Evolutionary conservation across 2,888 invertebrate genomes (phyloP), one percentile per base, ranked within the genome.

Genomic region (Hipparchia sbordonii): DNA sequence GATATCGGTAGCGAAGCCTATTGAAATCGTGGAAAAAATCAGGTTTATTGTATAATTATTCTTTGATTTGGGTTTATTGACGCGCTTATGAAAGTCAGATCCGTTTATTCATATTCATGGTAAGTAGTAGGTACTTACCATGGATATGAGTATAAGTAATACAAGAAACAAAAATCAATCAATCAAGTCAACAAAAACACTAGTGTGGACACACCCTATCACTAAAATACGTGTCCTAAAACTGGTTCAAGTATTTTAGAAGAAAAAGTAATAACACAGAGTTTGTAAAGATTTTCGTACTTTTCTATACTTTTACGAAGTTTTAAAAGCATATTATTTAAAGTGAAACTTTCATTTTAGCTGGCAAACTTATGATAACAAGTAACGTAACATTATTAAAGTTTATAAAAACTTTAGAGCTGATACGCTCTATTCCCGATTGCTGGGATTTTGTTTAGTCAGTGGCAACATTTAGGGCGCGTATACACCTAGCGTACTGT

Each of bases 271-370:
- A 8, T 9, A 13, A 4, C 23, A 13, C 13, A 46, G 8, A 48
- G 46, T 62, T 8, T 1, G 46, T 4, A 13, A 48, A 39, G 46
- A 62, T 62, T 13, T 48, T 62, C 13, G n/a, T 62, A 48, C 48
- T 62, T 62, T 48, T 8, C 13, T n/a, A 62, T 62, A 62, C 48
- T 62, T 62, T 62, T 46, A 61, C 6, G n/a, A 62, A 62, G 46
- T 62, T 62, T 62, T 62, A 62, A 48, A 46, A 62, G 48, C 46
- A 62, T 39, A 23, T 12, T 60, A 23, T 39, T 60, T 60, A 62
- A 62, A 62, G n/a, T 62, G 46, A 62, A 62, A 62, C 46, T 62
- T 62, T n/a, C 46, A 1, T 62, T 13, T 6, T 60, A 60, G 39
- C 12, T 46, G 8, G 46, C n/a, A 12, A 13, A 46, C 48, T 62